phyloP scores from a whole-genome alignment of 92 coral and sea anemone genomes.

The Paragorgia papillata region DNA sequence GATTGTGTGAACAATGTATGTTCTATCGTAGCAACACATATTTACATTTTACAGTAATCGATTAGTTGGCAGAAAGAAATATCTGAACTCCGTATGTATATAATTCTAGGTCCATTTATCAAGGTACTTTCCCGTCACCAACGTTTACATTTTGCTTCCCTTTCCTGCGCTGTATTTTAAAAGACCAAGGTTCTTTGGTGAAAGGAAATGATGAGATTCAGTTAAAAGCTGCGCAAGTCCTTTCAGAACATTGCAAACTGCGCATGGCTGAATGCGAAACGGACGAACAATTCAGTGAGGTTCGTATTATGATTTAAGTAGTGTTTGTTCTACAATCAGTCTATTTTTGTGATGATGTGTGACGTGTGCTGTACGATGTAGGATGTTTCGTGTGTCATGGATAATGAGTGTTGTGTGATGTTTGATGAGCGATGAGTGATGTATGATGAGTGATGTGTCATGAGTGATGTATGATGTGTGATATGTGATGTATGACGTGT shows the following conservation, averaged over 20 bases:
- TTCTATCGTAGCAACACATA: no score
- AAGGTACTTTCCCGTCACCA: conserved; percentile 64
- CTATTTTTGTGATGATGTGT: no score
- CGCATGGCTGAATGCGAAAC: conserved; percentile 68
- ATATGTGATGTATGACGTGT: no score
- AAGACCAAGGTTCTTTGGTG: conserved; percentile 71
- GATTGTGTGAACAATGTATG: no score
- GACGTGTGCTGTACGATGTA: no score
- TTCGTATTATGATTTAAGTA: background rate
- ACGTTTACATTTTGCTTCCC: conserved; percentile 92
- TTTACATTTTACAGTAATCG: background rate
- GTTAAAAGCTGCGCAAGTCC: conserved; percentile 66
- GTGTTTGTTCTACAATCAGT: background rate
- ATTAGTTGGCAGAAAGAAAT: background rate
- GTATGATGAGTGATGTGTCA: no score
- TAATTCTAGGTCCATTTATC: background rate
- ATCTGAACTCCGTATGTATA: background rate
- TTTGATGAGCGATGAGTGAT: no score
- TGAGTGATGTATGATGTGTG: no score
- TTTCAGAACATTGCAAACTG: conserved; percentile 78
- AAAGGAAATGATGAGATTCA: conserved; percentile 76
- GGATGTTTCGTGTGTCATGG: no score
- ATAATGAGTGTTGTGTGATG: no score
- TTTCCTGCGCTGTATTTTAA: conserved; percentile 70
- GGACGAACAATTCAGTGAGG: conserved; percentile 37